phyloP scores from a whole-genome alignment of 1,140 invertebrate genomes.

The Atta colombica region DNA sequence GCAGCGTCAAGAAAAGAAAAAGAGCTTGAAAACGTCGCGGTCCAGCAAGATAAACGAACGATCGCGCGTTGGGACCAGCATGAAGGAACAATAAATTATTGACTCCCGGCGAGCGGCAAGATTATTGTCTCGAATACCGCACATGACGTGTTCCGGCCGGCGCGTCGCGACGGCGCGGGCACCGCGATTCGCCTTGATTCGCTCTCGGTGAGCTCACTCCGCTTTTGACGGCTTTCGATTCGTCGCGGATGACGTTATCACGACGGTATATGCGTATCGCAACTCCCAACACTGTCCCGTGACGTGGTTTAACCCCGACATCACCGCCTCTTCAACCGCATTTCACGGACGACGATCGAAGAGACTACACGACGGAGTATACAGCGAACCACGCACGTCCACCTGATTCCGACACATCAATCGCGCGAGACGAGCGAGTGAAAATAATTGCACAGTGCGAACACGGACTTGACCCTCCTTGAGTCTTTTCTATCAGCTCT shows the following conservation, averaged over 20 bases:
- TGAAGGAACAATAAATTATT: slow-evolving; percentile 62
- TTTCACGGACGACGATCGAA: slow-evolving; percentile 54
- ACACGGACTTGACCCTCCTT: background rate
- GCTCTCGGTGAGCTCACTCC: slow-evolving; percentile 17
- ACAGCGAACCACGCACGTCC: background rate
- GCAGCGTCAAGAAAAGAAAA: background rate
- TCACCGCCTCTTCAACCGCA: slow-evolving; percentile 59
- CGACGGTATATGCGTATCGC: background rate
- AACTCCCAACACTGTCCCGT: slow-evolving; percentile 26
- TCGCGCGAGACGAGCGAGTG: background rate
- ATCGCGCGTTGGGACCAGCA: background rate
- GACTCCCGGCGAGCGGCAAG: slow-evolving; percentile 55
- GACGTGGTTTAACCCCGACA: slow-evolving; percentile 73
- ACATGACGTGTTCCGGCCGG: slow-evolving; percentile 65
- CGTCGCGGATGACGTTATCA: slow-evolving; percentile 40
- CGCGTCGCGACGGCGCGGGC: background rate
- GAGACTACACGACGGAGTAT: background rate
- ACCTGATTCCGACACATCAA: slow-evolving; percentile 25
- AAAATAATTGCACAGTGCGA: background rate
- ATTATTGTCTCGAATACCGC: slow-evolving; percentile 42
- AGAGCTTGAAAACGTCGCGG: background rate
- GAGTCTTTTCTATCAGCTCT: background rate
- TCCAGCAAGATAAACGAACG: background rate
- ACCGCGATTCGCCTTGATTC: slow-evolving; percentile 26
- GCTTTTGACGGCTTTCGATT: slow-evolving; percentile 32